Conservation (phyloP, 1,140 invertebrate species). For the Drosophila miranda region DNA sequence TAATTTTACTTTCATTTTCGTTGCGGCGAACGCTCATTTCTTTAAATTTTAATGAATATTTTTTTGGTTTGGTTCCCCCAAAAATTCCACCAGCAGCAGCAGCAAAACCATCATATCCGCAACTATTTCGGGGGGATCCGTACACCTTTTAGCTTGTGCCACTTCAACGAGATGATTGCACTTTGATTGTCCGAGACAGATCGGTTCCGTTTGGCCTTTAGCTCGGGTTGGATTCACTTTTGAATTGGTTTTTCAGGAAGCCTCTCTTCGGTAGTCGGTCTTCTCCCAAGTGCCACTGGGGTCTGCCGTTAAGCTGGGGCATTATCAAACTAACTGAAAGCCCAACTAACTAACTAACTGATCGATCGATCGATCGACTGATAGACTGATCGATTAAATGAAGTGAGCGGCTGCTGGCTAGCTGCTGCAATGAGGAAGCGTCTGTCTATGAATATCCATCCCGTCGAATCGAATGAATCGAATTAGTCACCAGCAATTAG, state of each 20-base stretch:
- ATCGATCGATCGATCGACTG: slow-evolving; percentile 21
- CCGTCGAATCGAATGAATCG: not conserved
- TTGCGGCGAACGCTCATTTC: slow-evolving; percentile 45
- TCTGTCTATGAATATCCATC: slow-evolving; percentile 30
- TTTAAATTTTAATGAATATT: slow-evolving; percentile 42
- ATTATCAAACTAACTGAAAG: slow-evolving; percentile 3
- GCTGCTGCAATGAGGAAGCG: slow-evolving; percentile 62
- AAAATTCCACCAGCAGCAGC: too few species aligned
- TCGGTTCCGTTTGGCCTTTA: slow-evolving; percentile 35
- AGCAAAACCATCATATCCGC: slow-evolving; percentile 31
- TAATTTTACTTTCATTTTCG: slow-evolving; percentile 79
- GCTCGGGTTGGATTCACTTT: slow-evolving; percentile 22
- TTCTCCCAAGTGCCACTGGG: slow-evolving; percentile 3
- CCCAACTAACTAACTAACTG: slow-evolving; percentile 21
- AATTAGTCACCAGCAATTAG: too few species aligned
- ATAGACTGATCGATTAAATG: slow-evolving; percentile 33
- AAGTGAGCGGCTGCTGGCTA: slow-evolving; percentile 49
- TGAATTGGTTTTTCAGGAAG: slow-evolving; percentile 13
- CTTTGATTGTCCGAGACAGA: slow-evolving; percentile 45
- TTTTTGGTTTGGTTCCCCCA: slow-evolving; percentile 1
- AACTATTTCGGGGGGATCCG: slow-evolving; percentile 33
- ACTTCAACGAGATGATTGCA: slow-evolving; percentile 52
- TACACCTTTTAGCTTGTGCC: slow-evolving; percentile 42
- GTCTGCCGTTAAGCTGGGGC: slow-evolving; percentile 2
- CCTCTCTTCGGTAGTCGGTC: not conserved